These are phyloP conservation scores for Eulemur albifrons DNA, from an alignment of 2,797 vertebrate genomes.

Conservation along the genomic window DNA sequence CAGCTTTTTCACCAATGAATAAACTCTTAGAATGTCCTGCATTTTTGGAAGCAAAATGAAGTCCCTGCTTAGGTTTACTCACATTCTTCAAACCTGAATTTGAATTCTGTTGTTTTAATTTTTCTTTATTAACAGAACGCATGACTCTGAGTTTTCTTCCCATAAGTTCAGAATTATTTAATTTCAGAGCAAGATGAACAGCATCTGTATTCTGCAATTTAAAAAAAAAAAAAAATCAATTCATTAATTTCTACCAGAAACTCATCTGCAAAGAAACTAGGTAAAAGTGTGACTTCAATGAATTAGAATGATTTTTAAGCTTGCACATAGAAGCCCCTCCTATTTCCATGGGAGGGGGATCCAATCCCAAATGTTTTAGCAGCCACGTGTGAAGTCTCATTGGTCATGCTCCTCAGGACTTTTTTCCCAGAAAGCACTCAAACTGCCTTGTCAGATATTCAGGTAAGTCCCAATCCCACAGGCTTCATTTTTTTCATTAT, in stretches of 20 bases:
- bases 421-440: background rate
- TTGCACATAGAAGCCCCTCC: background rate
- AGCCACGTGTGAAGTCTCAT: background rate
- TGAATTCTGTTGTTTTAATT: constrained; percentile 63
- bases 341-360: background rate
- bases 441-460: background rate
- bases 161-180: constrained; percentile 83
- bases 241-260: background rate
- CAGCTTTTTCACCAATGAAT: constrained; percentile 84
- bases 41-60: constrained; percentile 36
- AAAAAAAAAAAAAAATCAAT: background rate
- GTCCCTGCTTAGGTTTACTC: constrained; percentile 60
- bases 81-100: constrained; percentile 44
- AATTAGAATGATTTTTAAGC: background rate
- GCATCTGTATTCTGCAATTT: constrained; percentile 82
- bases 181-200: constrained; percentile 86
- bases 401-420: background rate
- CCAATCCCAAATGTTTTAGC: background rate
- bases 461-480: background rate
- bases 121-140: constrained; percentile 75
- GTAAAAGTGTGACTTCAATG: background rate
- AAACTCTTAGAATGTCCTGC: background rate
- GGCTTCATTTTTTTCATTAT: background rate
- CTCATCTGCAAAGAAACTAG: background rate
- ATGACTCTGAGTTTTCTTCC: constrained; percentile 86